Evolutionary conservation across 1,140 invertebrate genomes (phyloP).

Genomic region (Drosophila seguyi): DNA sequence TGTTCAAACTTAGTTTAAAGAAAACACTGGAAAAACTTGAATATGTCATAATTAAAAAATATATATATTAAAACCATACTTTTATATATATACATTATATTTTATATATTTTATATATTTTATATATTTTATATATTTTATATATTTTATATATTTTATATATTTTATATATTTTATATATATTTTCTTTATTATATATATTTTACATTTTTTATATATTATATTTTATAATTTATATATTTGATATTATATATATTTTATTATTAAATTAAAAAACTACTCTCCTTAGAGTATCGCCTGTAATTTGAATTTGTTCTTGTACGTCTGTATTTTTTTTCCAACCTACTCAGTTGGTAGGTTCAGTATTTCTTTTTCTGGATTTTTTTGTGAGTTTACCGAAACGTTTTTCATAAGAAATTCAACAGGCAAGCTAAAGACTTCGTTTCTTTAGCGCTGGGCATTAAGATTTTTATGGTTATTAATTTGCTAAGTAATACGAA

Average conservation of each 20-base stretch:
- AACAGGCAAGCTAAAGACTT: slow-evolving; percentile 80
- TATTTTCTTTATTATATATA: no score
- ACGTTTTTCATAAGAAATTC: slow-evolving; percentile 81
- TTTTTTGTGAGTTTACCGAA: slow-evolving; percentile 49
- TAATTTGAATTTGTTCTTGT: slow-evolving; percentile 5
- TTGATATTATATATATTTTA: neutral
- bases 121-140: no score
- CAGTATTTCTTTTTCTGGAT: slow-evolving; percentile 31
- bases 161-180: no score
- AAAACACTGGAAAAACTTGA: no score
- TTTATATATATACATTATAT: no score
- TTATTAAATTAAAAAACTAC: neutral
- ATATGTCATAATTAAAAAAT: no score
- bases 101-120: no score
- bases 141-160: no score
- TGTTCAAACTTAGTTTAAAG: no score
- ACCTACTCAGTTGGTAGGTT: slow-evolving; percentile 52
- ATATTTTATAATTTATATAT: no score
- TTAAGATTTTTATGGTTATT: slow-evolving; percentile 84
- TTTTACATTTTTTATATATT: no score
- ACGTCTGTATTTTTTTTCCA: slow-evolving; percentile 15
- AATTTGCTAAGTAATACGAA: slow-evolving; percentile 82
- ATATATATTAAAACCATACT: no score
- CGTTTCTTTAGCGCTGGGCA: slow-evolving; percentile 73
- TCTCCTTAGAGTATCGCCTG: neutral